A percentile compares a stretch with the other conserved stretches of the same genome.
Conservation (phyloP, 2,888 invertebrate genomes). For the Stomorhina lunata region DNA sequence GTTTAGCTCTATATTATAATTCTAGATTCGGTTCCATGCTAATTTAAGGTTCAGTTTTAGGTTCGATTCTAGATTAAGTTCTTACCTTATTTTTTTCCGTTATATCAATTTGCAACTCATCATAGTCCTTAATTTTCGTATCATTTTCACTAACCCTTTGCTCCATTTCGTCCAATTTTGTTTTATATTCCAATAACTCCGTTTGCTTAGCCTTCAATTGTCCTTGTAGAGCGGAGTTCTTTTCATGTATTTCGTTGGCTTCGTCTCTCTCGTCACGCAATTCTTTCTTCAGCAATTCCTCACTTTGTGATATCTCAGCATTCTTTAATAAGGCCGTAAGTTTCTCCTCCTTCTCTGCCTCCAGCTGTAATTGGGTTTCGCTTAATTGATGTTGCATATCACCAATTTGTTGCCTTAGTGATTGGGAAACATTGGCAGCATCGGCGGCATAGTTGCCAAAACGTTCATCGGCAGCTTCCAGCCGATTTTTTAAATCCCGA, state of each 20-base stretch:
- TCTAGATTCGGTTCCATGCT: too few relatives aligned
- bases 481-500: conserved; percentile 75
- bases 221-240: conserved; percentile 80
- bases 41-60: too few relatives aligned
- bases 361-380: conserved; percentile 72
- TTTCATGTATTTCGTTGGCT: conserved; percentile 81
- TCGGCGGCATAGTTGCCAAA: conserved; percentile 77
- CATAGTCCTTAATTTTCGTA: conserved; percentile 71
- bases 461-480: conserved; percentile 76
- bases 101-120: conserved; percentile 81
- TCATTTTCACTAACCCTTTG: conserved; percentile 70
- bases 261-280: conserved; percentile 86
- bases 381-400: conserved; percentile 74
- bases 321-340: conserved; percentile 88
- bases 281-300: conserved; percentile 88
- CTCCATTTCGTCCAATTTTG: conserved; percentile 70
- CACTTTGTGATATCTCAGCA: conserved; percentile 90
- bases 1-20: too few relatives aligned
- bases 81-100: conserved; percentile 84
- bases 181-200: conserved; percentile 79
- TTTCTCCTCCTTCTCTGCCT: conserved; percentile 86
- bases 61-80: too few relatives aligned
- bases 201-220: conserved; percentile 78
- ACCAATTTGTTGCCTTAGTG: conserved; percentile 73
- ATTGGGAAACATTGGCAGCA: conserved; percentile 75